Evolutionary conservation across 2,888 invertebrate genomes (phyloP).

Genomic region (Drosophila conformis): DNA sequence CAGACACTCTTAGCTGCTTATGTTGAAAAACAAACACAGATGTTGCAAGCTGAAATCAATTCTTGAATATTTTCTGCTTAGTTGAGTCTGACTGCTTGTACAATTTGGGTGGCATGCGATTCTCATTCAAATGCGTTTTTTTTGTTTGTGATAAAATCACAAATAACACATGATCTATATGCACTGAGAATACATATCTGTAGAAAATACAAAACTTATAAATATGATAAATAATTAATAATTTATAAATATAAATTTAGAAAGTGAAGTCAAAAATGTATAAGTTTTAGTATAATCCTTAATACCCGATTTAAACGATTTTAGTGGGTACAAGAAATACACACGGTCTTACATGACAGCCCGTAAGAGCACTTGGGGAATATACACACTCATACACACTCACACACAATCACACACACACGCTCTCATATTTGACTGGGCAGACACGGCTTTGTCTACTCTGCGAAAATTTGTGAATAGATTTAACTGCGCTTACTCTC

Average conservation of each 20-base stretch:
- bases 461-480: constrained; percentile 30
- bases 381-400: constrained; percentile 8
- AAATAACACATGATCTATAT: neutral
- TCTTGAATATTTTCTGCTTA: neutral
- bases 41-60: constrained; percentile 1
- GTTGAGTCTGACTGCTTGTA: neutral
- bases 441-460: constrained; percentile 8
- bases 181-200: neutral
- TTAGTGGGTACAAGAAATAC: constrained; percentile 8
- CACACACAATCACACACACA: neutral
- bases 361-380: constrained; percentile 47
- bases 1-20: neutral
- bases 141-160: neutral
- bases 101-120: neutral
- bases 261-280: neutral
- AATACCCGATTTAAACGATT: neutral
- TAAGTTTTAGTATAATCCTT: neutral
- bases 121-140: neutral
- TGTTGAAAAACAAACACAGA: neutral
- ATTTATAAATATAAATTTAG: neutral
- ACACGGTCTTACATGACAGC: constrained; percentile 29
- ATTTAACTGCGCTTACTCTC: constrained; percentile 33
- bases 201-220: neutral
- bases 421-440: constrained; percentile 38
- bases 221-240: neutral